Evolutionary conservation across 2,888 invertebrate genomes (phyloP).

Genomic region (Rhagonycha fulva): DNA sequence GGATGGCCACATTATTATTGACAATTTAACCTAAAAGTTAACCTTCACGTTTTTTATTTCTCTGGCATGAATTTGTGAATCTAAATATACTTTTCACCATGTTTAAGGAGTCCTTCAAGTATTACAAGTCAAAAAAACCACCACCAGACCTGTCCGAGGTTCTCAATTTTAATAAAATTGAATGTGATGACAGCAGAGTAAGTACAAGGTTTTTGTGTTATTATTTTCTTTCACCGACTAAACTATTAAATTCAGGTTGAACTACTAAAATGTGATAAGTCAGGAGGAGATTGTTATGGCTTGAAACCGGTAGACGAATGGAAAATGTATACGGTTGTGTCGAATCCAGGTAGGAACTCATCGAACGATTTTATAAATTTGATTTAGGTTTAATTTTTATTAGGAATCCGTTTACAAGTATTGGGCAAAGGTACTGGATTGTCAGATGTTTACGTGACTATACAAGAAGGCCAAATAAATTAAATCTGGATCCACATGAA

Average conservation of each 20-base stretch:
- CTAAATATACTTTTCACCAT: constrained; percentile 43
- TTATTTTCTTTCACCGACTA: not conserved
- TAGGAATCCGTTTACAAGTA: constrained; percentile 77
- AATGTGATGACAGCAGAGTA: constrained; percentile 4
- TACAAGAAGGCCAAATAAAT: constrained; percentile 71
- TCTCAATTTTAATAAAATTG: constrained; percentile 58
- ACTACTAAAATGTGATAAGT: not conserved
- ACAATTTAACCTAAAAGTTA: not conserved
- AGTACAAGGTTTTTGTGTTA: not conserved
- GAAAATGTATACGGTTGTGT: constrained; percentile 65
- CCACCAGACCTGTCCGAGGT: constrained; percentile 68
- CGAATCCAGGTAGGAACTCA: constrained; percentile 58
- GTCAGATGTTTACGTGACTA: constrained; percentile 76
- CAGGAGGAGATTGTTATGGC: constrained; percentile 47
- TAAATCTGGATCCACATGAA: constrained; percentile 66
- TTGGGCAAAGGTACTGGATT: constrained; percentile 85
- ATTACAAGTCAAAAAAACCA: constrained; percentile 73
- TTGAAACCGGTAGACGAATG: constrained; percentile 60
- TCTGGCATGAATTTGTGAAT: not conserved
- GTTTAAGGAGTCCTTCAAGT: constrained; percentile 78
- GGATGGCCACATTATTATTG: no score
- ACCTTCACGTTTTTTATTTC: not conserved
- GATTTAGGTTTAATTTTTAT: constrained; percentile 75
- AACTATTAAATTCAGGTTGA: constrained; percentile 4
- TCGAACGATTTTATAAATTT: not conserved